Base-by-base conservation (phyloP, 2,113 vertebrate species). In the Thryonomys swinderianus region DNA sequence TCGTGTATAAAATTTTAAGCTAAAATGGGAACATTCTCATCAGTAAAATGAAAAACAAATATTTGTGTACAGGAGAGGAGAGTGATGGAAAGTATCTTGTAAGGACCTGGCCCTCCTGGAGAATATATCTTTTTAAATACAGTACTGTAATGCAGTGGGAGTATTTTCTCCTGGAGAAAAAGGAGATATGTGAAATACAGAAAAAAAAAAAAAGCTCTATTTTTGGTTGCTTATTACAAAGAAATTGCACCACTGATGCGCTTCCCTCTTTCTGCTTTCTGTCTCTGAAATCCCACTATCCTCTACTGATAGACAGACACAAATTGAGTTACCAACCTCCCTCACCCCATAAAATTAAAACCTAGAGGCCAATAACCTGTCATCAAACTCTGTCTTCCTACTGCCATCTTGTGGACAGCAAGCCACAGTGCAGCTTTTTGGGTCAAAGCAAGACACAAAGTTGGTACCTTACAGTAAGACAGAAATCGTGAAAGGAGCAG, bases 371-470 rank as follows among this genome's bases (percentile, higher is more conserved):
- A 82, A 62, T 0, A 20, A n/a, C 76, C 85, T 90, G 9, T 71
- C 27, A 8, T 89, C 86, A 1, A 85, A 98, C 82, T 69, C 97
- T 95, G 97, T 98, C 93, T 96, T 9, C 1, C 91, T 95, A 97
- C 93, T 98, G 98, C 98, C 98, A 98, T 98, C 98, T 98, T 96
- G 97, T 98, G 98, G 98, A 2, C 95, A 97, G 87, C 76, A 87
- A 0, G 0, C 17, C 61, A 83, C 18, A 55, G 25, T 86, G 69
- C 96, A 87, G 51, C 37, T 62, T 48, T 53, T 82, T 23, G 11
- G 61, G 12, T 37, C 40, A 40, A 67, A 66, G 55, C 1, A 55
- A 67, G 67, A 62, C 27, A 37, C 11, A 12, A 88, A 34, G 0
- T 42, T 48, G 34, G 1, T 51, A 9, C 79, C 42, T 78, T 80